A percentile compares a stretch with the other conserved stretches of the same genome.
Evolutionary conservation across 2,113 vertebrate species (phyloP).

Genomic region (Mionectes macconnelli): DNA sequence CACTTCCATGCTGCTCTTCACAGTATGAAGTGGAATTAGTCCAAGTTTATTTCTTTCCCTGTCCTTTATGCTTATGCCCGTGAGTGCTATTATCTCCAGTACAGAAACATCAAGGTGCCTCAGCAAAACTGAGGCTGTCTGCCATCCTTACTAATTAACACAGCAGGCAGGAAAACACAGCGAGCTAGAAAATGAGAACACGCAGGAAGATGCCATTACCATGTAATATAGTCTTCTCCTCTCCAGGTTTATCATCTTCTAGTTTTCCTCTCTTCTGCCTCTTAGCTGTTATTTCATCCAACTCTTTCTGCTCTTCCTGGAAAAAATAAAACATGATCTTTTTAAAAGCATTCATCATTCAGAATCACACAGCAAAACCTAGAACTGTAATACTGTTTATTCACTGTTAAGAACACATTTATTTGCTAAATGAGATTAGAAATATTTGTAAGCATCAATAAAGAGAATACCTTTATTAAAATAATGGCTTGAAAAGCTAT

Average conservation of each 20-base stretch:
- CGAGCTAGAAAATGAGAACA: conserved; percentile 13
- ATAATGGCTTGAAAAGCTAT: background rate
- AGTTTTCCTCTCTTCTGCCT: conserved; percentile 94
- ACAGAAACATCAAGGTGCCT: conserved; percentile 5
- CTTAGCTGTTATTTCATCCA: conserved; percentile 97
- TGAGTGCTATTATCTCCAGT: background rate
- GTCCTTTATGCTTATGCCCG: background rate
- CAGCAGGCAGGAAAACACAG: conserved; percentile 33
- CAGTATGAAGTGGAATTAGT: background rate
- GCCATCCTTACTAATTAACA: conserved; percentile 45
- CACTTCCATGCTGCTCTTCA: conserved; percentile 19
- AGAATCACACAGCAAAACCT: background rate
- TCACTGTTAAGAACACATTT: background rate
- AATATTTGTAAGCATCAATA: background rate
- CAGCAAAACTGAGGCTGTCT: background rate
- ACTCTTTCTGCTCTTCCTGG: conserved; percentile 94
- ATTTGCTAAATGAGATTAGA: background rate
- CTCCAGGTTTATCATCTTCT: conserved; percentile 92
- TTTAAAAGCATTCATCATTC: background rate
- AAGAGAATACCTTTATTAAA: background rate
- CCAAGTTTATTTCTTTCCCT: background rate
- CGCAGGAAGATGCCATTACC: conserved; percentile 74
- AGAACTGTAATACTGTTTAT: background rate
- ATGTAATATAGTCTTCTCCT: conserved; percentile 96
- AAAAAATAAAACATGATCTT: conserved; percentile 1